Percentiles rank a stretch among this genome's conserved stretches.
phyloP scores from a whole-genome alignment of 2,797 vertebrate genomes.

The Octomys mimax region DNA sequence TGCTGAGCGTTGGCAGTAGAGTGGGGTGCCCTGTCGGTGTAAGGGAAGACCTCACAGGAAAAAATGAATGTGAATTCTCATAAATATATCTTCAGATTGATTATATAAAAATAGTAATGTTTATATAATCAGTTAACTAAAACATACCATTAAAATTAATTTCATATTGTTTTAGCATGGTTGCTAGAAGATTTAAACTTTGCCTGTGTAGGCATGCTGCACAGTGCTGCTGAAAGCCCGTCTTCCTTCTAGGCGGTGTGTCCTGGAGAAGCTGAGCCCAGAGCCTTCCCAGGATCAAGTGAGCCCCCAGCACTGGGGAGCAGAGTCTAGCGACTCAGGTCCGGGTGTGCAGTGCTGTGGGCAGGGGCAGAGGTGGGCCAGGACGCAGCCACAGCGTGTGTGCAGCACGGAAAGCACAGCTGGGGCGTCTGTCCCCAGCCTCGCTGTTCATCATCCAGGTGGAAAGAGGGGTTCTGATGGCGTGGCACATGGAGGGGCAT shows the following conservation, averaged over 20 bases:
- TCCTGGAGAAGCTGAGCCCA: background rate
- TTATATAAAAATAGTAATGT: background rate
- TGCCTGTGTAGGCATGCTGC: background rate
- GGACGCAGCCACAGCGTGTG: fast-evolving
- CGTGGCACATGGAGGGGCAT: background rate
- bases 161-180: background rate
- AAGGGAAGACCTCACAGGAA: background rate
- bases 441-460: background rate
- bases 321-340: constrained; percentile 16
- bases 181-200: constrained; percentile 14
- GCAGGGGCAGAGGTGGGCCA: background rate
- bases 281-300: constrained; percentile 42
- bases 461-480: background rate
- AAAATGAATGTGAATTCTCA: background rate
- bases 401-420: background rate
- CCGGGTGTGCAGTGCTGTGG: background rate
- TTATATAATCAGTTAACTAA: constrained; percentile 43
- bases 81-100: background rate
- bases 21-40: background rate
- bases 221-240: background rate
- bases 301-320: background rate
- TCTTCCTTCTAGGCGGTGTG: background rate
- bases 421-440: background rate
- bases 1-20: background rate
- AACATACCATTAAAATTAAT: constrained; percentile 49